Evolutionary conservation across 2,888 invertebrate species (phyloP).

Genomic region (Trachelus troglodyta): DNA sequence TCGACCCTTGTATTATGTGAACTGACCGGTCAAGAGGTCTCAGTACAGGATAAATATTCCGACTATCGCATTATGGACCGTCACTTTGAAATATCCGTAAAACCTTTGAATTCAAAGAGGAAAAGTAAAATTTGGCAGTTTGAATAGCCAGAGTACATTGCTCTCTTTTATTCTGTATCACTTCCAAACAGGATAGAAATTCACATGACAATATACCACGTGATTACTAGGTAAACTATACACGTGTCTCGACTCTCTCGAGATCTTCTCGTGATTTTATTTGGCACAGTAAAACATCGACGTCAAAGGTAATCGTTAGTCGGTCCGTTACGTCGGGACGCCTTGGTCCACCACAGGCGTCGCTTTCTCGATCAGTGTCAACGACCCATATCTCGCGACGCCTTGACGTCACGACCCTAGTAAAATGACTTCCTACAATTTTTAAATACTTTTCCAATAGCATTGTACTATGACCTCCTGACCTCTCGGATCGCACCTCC

Average conservation of each 20-base stretch:
- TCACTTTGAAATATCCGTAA: neutral
- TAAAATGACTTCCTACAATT: neutral
- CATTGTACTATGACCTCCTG: neutral
- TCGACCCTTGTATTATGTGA: neutral
- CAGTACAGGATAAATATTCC: too few relatives aligned
- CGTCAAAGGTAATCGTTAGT: neutral
- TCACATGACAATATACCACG: neutral
- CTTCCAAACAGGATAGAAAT: neutral
- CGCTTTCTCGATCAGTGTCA: neutral
- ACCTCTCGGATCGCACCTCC: neutral
- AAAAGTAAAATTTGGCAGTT: neutral
- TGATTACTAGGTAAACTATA: neutral
- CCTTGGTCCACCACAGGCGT: neutral
- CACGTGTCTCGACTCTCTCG: neutral
- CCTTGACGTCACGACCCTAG: neutral
- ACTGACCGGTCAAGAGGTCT: neutral
- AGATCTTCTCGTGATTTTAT: neutral
- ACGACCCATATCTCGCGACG: neutral
- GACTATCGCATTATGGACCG: neutral
- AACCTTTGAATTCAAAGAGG: neutral
- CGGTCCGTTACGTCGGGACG: neutral
- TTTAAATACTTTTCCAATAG: neutral
- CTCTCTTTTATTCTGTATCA: neutral
- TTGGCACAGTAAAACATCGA: neutral
- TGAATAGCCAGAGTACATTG: neutral